Conservation (phyloP, 2,797 vertebrate species). For the Echiichthys vipera region DNA sequence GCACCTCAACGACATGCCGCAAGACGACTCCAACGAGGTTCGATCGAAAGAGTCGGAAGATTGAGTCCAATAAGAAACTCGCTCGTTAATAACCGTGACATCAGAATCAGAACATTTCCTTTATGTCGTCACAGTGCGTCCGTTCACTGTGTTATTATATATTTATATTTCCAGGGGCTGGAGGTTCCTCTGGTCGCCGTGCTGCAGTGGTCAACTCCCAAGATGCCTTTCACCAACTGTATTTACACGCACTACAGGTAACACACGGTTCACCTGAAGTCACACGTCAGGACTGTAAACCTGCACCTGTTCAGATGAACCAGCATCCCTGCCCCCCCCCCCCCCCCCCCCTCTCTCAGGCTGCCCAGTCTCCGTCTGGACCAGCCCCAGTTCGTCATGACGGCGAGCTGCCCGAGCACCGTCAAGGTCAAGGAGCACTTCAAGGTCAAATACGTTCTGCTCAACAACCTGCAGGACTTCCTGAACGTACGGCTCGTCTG, state of each 20-base stretch:
- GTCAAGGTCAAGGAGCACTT: constrained; percentile 89
- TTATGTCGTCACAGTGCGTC: background rate
- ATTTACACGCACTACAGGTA: constrained; percentile 94
- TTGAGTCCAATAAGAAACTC: too few relatives aligned
- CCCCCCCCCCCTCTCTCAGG: constrained; percentile 51
- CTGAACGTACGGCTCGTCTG: constrained; percentile 93
- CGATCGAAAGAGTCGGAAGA: too few relatives aligned
- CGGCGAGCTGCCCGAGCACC: constrained; percentile 89
- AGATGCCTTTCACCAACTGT: constrained; percentile 93
- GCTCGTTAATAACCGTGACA: too few relatives aligned
- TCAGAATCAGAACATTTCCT: too few relatives aligned
- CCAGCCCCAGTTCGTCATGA: constrained; percentile 92
- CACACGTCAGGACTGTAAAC: too few relatives aligned
- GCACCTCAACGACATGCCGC: constrained; percentile 88
- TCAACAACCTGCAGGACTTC: constrained; percentile 96
- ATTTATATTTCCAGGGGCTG: constrained; percentile 83
- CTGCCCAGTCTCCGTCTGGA: constrained; percentile 92
- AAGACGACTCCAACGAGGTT: constrained; percentile 88
- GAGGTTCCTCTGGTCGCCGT: constrained; percentile 94
- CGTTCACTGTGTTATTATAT: background rate
- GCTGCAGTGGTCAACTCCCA: constrained; percentile 93
- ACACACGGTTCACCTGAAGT: too few relatives aligned
- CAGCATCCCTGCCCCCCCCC: fast-evolving
- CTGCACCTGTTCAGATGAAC: too few relatives aligned
- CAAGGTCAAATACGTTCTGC: constrained; percentile 91